These are phyloP conservation scores for Drosophila austrosaltans DNA, from an alignment of 2,888 invertebrate species.

Conservation along the genomic window DNA sequence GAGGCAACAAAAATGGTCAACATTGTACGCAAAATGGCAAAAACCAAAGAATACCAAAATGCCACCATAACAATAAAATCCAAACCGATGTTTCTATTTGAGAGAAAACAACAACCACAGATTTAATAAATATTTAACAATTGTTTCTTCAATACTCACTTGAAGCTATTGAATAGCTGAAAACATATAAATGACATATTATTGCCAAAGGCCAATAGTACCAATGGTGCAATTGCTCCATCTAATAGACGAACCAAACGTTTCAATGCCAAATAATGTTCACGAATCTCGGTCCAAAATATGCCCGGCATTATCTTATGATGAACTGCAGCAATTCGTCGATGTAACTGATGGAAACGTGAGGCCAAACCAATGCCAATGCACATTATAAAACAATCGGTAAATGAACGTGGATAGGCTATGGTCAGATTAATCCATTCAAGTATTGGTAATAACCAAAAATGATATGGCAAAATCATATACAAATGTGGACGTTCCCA, in stretches of 20 bases:
- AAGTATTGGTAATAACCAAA: constrained; percentile 74
- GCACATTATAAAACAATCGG: constrained; percentile 88
- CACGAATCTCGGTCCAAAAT: constrained; percentile 88
- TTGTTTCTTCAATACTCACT: constrained; percentile 58
- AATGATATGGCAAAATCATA: constrained; percentile 65
- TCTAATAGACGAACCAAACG: constrained; percentile 87
- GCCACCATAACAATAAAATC: constrained; percentile 84
- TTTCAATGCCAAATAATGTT: constrained; percentile 87
- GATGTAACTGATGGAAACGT: constrained; percentile 87
- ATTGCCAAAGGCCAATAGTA: constrained; percentile 87
- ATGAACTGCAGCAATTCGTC: constrained; percentile 83
- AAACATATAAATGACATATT: constrained; percentile 91
- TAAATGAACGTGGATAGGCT: constrained; percentile 89
- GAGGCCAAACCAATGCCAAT: constrained; percentile 88
- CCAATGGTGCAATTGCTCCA: constrained; percentile 86
- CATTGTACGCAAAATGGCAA: constrained; percentile 84
- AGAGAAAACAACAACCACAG: neutral
- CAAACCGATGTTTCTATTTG: constrained; percentile 79
- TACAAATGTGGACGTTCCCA: constrained; percentile 78
- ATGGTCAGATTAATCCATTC: constrained; percentile 83
- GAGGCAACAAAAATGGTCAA: constrained; percentile 85
- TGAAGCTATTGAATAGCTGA: constrained; percentile 86
- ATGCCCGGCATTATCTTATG: constrained; percentile 82
- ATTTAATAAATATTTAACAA: neutral
- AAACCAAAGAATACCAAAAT: constrained; percentile 85